Percentiles rank a stretch among this genome's conserved stretches.
Evolutionary conservation across 2,888 invertebrate species (phyloP).

Genomic region (Pseudococcus longispinus): DNA sequence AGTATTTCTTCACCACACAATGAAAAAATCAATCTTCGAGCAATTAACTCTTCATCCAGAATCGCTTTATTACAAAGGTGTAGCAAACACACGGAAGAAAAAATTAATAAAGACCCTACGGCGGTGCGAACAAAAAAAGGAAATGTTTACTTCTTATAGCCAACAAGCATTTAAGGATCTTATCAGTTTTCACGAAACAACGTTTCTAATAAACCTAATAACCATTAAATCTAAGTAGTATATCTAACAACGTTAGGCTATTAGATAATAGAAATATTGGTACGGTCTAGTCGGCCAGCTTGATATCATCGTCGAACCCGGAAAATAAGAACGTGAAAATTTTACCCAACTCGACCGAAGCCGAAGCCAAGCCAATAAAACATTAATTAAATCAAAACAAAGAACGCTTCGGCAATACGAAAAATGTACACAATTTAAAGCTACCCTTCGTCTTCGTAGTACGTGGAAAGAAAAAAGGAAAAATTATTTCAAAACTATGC

Average conservation of each 20-base stretch:
- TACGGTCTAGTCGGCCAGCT: neutral
- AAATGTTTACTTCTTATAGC: slow-evolving; percentile 23
- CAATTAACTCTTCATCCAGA: neutral
- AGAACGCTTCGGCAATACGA: slow-evolving; percentile 5
- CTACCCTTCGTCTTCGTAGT: neutral
- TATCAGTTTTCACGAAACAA: slow-evolving; percentile 35
- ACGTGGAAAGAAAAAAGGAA: neutral
- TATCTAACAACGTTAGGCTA: slow-evolving; percentile 23
- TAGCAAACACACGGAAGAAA: neutral
- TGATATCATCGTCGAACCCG: slow-evolving; percentile 28
- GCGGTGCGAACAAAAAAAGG: neutral
- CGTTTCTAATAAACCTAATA: slow-evolving; percentile 34
- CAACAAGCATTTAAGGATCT: slow-evolving; percentile 13
- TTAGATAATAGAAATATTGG: slow-evolving; percentile 38
- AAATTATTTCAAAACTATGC: neutral
- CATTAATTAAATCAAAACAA: slow-evolving; percentile 39
- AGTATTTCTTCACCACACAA: neutral
- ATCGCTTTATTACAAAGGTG: neutral
- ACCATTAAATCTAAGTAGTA: slow-evolving; percentile 42
- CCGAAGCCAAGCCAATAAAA: slow-evolving; percentile 5
- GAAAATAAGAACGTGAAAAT: slow-evolving; percentile 42
- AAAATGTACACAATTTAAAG: slow-evolving; percentile 12
- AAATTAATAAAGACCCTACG: neutral
- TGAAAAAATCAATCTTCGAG: neutral
- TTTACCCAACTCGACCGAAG: slow-evolving; percentile 8